A percentile compares a stretch with the other conserved stretches of the same genome.
Evolutionary conservation across 2,888 invertebrate genomes (phyloP).

Genomic region (Clitarchus hookeri): DNA sequence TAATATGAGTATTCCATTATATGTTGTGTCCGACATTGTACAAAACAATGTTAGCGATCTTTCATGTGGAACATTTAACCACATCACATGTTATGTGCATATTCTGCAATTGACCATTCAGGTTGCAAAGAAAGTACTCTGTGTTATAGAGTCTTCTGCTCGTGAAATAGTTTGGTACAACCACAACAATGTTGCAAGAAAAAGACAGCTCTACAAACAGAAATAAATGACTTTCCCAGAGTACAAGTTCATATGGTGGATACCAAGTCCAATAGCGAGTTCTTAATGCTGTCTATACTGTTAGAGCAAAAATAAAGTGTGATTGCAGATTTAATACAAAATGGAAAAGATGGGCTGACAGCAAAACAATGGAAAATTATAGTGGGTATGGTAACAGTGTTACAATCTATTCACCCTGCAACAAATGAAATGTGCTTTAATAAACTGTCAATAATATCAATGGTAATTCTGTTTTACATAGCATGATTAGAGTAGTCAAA

Average conservation of each 20-base stretch:
- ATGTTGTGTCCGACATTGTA: conserved; percentile 26
- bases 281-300: conserved; percentile 19
- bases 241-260: conserved; percentile 22
- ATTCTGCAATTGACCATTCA: conserved; percentile 21
- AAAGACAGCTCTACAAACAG: conserved; percentile 18
- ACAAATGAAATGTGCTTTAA: conserved; percentile 26
- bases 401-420: conserved; percentile 12
- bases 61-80: not conserved
- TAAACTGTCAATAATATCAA: conserved; percentile 23
- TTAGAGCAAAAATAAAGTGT: not conserved
- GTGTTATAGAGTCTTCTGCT: not conserved
- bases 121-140: not conserved
- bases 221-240: not conserved
- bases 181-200: conserved; percentile 25
- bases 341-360: conserved; percentile 22
- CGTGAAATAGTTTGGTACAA: conserved; percentile 4
- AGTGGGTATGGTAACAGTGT: conserved; percentile 28
- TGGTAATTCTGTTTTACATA: conserved; percentile 23
- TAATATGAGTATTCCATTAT: not conserved
- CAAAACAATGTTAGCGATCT: conserved; percentile 16
- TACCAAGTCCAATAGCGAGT: conserved; percentile 30
- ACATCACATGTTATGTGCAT: conserved; percentile 25
- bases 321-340: conserved; percentile 24
- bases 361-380: conserved; percentile 15
- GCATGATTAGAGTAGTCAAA: not conserved